Base-by-base conservation (phyloP, 2,797 vertebrate genomes). In the Sciaenops ocellatus region DNA sequence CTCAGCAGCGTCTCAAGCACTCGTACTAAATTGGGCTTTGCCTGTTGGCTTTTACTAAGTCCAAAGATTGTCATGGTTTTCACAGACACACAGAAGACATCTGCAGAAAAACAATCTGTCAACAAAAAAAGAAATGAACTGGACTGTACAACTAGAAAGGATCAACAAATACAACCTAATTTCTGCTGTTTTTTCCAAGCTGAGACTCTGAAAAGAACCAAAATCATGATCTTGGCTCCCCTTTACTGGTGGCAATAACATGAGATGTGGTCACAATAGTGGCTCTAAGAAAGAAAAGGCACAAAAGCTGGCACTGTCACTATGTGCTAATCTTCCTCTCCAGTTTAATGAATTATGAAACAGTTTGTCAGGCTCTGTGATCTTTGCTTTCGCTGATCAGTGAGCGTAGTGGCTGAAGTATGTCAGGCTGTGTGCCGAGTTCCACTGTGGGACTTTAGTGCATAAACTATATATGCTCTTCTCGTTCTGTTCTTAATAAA, bases 351-450 rank as follows among this genome's bases (percentile, higher is more conserved):
- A 50, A 30, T 6, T 30, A 24, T 60, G 54, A 30, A 67, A 50
- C 65, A 24, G 9, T 47, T 34, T 24, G n/a, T 59, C 34, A 22
- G 22, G 20, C 22, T 17, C 22, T 28, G 15, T 50, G 34, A 59
- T 16, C 22, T 42, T 4, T n/a, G 55, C n/a, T 50, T 68, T 59
- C 6, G 20, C 61, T 69, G 46, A 64, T 74, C 24, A 38, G 52
- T 62, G 22, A 16, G 28, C 0, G 0, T 17, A 1, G 44, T 69
- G 47, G 41, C 9, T 24, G 1, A 38, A 41, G 60, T 63, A 38
- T 48, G 41, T 59, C 42, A 63, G 41, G 15, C 24, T 46, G 13
- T 51, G 42, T 28, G 54, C 22, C 3, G 46, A n/a, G 9, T 44
- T 44, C 30, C 3, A 51, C 73, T 46, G 8, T 54, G 2, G 20